A percentile compares a stretch with the other conserved stretches of the same genome.
Evolutionary conservation across 2,888 invertebrate species (phyloP).

Genomic region (Leucophenga maculata): DNA sequence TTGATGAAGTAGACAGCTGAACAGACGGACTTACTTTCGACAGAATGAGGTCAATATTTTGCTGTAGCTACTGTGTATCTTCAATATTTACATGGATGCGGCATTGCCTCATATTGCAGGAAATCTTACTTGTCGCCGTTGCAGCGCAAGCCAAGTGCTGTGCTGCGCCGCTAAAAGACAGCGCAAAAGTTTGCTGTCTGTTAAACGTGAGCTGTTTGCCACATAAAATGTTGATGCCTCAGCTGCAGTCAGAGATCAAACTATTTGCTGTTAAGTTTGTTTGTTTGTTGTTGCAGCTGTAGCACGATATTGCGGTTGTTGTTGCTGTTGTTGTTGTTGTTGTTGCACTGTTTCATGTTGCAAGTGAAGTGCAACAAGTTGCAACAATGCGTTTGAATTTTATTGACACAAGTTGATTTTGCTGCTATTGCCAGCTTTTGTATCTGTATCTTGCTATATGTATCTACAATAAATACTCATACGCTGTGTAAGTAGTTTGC

Average conservation of each 20-base stretch:
- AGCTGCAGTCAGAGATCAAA: conserved; percentile 60
- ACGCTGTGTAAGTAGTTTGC: conserved; percentile 13
- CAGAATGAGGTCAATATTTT: too few species aligned
- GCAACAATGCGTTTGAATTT: conserved; percentile 57
- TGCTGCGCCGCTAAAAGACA: background rate
- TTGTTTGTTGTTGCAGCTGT: conserved; percentile 18
- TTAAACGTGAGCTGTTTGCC: conserved; percentile 29
- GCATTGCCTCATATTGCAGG: too few species aligned
- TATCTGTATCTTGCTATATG: conserved; percentile 48
- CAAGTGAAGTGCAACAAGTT: conserved; percentile 29
- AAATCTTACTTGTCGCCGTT: too few species aligned
- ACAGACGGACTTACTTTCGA: too few species aligned
- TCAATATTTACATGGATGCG: too few species aligned
- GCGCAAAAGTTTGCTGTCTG: conserved; percentile 41
- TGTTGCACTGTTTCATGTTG: conserved; percentile 39
- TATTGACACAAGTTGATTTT: conserved; percentile 56
- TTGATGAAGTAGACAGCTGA: too few species aligned
- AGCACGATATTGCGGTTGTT: conserved; percentile 20
- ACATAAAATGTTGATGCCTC: conserved; percentile 28
- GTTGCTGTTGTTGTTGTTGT: conserved; percentile 6
- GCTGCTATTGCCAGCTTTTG: conserved; percentile 45
- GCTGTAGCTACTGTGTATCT: too few species aligned
- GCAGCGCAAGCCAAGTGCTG: too few species aligned
- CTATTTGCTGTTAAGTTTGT: background rate
- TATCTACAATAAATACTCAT: conserved; percentile 44